Conservation (phyloP, 1,140 invertebrate genomes). For the Drosophila erecta region DNA sequence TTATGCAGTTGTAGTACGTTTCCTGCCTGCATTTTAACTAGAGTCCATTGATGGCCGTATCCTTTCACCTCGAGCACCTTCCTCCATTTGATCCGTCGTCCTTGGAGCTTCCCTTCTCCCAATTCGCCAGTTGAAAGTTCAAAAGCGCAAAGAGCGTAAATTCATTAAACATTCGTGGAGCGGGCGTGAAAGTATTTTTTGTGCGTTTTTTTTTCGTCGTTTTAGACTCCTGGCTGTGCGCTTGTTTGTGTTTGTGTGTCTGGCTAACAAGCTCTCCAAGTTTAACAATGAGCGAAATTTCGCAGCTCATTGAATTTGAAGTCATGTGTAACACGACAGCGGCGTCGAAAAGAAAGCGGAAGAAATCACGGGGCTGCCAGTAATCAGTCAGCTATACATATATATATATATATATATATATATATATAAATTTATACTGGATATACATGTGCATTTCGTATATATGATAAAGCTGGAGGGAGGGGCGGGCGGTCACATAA, state of each 20-base stretch:
- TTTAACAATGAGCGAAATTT: conserved; percentile 81
- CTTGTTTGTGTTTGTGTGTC: conserved; percentile 11
- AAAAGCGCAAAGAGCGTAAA: conserved; percentile 77
- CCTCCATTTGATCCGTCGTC: not conserved
- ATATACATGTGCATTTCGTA: not conserved
- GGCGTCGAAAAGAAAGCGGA: conserved; percentile 26
- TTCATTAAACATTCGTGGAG: conserved; percentile 67
- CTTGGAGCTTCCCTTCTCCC: conserved; percentile 26
- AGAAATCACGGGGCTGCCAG: conserved; percentile 36
- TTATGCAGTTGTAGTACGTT: too few species aligned
- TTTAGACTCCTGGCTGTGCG: conserved; percentile 1
- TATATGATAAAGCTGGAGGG: not conserved
- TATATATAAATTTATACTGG: not conserved
- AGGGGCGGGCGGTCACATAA: conserved; percentile 19
- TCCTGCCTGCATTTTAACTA: not conserved
- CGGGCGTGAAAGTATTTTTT: conserved; percentile 62
- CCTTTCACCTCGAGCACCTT: conserved; percentile 13
- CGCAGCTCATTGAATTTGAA: conserved; percentile 82
- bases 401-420: not conserved
- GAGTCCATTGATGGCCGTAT: conserved; percentile 25
- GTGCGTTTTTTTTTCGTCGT: conserved; percentile 4
- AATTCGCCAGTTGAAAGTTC: conserved; percentile 50
- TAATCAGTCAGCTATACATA: conserved; percentile 36
- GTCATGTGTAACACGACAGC: conserved; percentile 71
- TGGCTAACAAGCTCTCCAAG: conserved; percentile 76